Evolutionary conservation across 2,888 invertebrate species (phyloP).

Genomic region (Tipula unca): DNA sequence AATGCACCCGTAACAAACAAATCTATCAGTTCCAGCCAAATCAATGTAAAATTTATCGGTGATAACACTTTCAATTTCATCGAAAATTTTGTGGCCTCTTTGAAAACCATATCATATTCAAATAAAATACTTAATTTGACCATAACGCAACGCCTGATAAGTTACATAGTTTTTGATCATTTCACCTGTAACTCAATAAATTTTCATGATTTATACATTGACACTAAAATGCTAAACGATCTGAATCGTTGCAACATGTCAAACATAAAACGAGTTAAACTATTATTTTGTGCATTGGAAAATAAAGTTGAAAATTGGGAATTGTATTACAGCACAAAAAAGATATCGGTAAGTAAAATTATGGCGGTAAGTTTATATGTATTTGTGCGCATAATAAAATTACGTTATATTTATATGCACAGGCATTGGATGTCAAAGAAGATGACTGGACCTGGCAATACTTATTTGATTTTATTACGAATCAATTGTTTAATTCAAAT

Average conservation of each 20-base stretch:
- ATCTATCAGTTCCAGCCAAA: neutral
- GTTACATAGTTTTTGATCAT: neutral
- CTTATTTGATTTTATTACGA: neutral
- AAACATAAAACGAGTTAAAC: neutral
- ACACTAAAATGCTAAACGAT: neutral
- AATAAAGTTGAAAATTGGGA: neutral
- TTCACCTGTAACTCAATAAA: neutral
- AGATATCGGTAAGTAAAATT: neutral
- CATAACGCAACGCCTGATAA: neutral
- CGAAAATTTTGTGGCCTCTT: neutral
- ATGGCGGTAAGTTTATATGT: neutral
- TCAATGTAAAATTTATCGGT: neutral
- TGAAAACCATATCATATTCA: neutral
- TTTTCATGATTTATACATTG: neutral
- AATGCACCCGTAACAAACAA: neutral
- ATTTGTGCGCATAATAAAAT: neutral
- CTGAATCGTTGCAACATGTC: neutral
- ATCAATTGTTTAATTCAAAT: neutral
- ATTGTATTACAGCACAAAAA: neutral
- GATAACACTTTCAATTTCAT: neutral
- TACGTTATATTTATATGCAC: neutral
- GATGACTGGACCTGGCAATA: neutral
- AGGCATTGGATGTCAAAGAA: neutral
- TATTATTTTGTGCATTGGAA: neutral
- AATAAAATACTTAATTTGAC: neutral